phyloP scores from a whole-genome alignment of 2,113 vertebrate genomes.

The Epinephelus lanceolatus region DNA sequence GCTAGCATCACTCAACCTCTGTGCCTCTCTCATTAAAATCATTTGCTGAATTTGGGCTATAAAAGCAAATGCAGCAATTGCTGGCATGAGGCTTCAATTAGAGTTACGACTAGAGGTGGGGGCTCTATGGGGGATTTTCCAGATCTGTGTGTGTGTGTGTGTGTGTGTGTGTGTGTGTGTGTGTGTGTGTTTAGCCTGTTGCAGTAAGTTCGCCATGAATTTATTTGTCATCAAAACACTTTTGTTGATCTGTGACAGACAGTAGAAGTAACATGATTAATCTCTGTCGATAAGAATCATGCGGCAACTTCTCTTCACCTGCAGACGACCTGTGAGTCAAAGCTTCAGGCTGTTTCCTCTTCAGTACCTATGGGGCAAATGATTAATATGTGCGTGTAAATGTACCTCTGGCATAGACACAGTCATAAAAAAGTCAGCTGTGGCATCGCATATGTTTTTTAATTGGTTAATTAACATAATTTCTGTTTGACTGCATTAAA shows the following conservation, averaged over 20 bases:
- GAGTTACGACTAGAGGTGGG: slow-evolving; percentile 54
- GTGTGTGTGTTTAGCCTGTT: slow-evolving; percentile 7
- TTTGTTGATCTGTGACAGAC: background rate
- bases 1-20: slow-evolving; percentile 56
- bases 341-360: slow-evolving; percentile 16
- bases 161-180: slow-evolving; percentile 8
- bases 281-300: slow-evolving; percentile 21
- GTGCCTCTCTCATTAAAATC: slow-evolving; percentile 72
- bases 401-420: background rate
- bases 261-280: slow-evolving; percentile 1
- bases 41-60: slow-evolving; percentile 80
- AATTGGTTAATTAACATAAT: background rate
- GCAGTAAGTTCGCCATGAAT: slow-evolving; percentile 5
- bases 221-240: slow-evolving; percentile 25
- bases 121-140: slow-evolving; percentile 44
- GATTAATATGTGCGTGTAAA: slow-evolving; percentile 21
- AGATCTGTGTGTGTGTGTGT: slow-evolving; percentile 41
- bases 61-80: slow-evolving; percentile 79
- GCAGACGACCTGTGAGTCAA: slow-evolving; percentile 5
- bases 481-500: slow-evolving; percentile 20
- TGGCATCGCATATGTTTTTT: background rate
- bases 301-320: slow-evolving; percentile 34
- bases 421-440: background rate
- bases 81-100: slow-evolving; percentile 78
- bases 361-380: background rate